phyloP scores from a whole-genome alignment of 2,797 vertebrate genomes.

The Enteromius fasciolatus region DNA sequence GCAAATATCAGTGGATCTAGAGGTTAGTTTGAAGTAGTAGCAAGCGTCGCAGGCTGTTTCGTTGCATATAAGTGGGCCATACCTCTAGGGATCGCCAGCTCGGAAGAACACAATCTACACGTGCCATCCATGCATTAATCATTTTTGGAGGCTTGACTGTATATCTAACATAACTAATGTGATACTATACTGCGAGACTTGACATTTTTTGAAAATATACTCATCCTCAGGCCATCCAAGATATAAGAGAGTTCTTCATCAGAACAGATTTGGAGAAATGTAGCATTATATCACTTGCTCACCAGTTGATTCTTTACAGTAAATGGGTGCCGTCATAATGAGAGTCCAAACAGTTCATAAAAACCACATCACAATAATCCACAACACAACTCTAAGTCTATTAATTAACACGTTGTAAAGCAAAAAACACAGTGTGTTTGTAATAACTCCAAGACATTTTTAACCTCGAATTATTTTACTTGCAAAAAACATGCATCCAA shows the following conservation, averaged over 20 bases:
- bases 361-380: not conserved
- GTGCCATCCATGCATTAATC: constrained; percentile 57
- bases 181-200: not conserved
- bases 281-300: not conserved
- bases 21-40: constrained; percentile 37
- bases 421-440: not conserved
- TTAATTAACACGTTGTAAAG: not conserved
- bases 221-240: not conserved
- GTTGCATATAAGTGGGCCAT: constrained; percentile 55
- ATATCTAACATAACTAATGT: constrained; percentile 33
- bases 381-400: not conserved
- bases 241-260: not conserved
- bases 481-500: not conserved
- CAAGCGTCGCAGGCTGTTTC: constrained; percentile 38
- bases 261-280: not conserved
- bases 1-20: constrained; percentile 32
- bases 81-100: constrained; percentile 48
- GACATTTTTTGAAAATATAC: not conserved
- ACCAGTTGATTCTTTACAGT: not conserved
- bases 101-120: constrained; percentile 20
- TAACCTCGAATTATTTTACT: not conserved
- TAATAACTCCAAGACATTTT: not conserved
- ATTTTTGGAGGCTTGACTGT: constrained; percentile 46
- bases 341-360: not conserved
- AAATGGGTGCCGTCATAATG: not conserved